Conservation (phyloP, 1,140 invertebrate species). For the Oryzaephilus surinamensis region DNA sequence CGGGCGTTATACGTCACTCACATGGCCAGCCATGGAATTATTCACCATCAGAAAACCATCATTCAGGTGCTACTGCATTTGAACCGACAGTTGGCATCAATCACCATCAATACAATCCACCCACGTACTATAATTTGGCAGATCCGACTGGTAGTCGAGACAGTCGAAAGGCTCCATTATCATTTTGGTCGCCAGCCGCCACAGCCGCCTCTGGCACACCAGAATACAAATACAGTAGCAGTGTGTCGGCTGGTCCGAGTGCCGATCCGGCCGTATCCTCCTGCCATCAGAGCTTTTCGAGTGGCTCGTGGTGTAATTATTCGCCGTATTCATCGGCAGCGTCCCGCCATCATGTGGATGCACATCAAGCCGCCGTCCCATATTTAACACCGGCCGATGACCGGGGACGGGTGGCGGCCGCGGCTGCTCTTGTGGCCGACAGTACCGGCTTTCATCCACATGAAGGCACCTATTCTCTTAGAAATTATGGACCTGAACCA, state of each 20-base stretch:
- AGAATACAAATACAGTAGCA: constrained; percentile 51
- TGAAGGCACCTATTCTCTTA: constrained; percentile 62
- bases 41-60: constrained; percentile 52
- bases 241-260: constrained; percentile 40
- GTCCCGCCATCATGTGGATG: constrained; percentile 48
- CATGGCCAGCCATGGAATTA: constrained; percentile 61
- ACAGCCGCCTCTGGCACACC: constrained; percentile 41
- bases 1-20: constrained; percentile 61
- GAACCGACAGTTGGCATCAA: constrained; percentile 49
- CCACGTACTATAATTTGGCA: constrained; percentile 68
- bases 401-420: constrained; percentile 47
- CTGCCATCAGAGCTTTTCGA: constrained; percentile 61
- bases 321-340: constrained; percentile 51
- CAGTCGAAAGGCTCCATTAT: constrained; percentile 46
- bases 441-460: constrained; percentile 44
- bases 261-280: constrained; percentile 45
- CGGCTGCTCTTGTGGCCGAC: constrained; percentile 50
- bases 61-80: constrained; percentile 42
- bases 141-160: constrained; percentile 49
- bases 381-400: constrained; percentile 59
- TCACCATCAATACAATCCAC: constrained; percentile 61
- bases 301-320: constrained; percentile 64
- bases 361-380: constrained; percentile 47
- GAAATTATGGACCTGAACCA: constrained; percentile 63
- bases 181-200: constrained; percentile 55